phyloP scores from a whole-genome alignment of 2,113 vertebrate genomes.

The Elgaria multicarinata region DNA sequence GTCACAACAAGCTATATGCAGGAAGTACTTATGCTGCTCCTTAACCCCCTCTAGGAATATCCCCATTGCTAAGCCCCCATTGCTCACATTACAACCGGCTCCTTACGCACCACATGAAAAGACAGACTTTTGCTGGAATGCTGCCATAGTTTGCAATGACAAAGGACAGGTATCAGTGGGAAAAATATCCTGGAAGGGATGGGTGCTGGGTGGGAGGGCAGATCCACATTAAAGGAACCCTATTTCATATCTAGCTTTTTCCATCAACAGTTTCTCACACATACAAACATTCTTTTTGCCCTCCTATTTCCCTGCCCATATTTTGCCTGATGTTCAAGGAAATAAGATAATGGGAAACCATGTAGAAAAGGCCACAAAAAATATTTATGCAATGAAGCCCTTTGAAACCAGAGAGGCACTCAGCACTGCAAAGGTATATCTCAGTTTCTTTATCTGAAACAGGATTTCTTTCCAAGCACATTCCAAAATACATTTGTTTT shows the following conservation, averaged over 20 bases:
- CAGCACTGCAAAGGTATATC: not conserved
- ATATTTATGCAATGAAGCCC: not conserved
- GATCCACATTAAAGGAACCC: not conserved
- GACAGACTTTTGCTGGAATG: not conserved
- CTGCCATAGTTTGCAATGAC: not conserved
- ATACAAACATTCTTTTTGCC: too few relatives aligned
- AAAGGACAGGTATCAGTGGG: not conserved
- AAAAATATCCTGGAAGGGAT: not conserved
- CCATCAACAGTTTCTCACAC: not conserved
- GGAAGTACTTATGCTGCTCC: not conserved
- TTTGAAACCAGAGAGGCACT: not conserved
- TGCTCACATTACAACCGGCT: not conserved
- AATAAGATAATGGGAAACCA: not conserved
- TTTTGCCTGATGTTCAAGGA: not conserved
- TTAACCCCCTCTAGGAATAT: not conserved
- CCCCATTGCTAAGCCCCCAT: not conserved
- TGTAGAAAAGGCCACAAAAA: not conserved
- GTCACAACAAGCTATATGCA: too few relatives aligned
- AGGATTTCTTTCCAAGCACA: not conserved
- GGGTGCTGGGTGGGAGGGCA: too few relatives aligned
- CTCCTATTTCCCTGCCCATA: not conserved
- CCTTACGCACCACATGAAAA: not conserved
- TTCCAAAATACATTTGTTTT: slow-evolving; percentile 5
- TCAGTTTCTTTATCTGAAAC: slow-evolving; percentile 20
- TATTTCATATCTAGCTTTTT: not conserved